Evolutionary conservation across 2,888 invertebrate genomes (phyloP).

Genomic region (Parnassius apollo): DNA sequence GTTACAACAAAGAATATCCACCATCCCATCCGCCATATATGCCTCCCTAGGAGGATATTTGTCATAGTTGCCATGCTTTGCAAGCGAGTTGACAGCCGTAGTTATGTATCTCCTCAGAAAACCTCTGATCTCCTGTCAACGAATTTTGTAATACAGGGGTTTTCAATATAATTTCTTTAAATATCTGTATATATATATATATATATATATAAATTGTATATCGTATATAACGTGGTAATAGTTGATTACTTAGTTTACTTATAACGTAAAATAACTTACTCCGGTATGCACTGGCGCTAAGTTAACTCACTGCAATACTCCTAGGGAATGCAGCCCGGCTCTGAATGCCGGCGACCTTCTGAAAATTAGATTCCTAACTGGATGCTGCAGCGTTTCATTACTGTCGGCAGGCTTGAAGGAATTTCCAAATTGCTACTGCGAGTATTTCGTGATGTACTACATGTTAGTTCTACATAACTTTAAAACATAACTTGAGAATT

Average conservation of each 20-base stretch:
- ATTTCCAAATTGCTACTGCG: conserved; percentile 22
- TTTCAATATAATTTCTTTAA: too few species aligned
- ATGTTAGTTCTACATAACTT: neutral
- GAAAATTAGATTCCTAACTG: conserved; percentile 46
- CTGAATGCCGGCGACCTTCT: conserved; percentile 31
- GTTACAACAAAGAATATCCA: too few species aligned
- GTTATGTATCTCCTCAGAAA: too few species aligned
- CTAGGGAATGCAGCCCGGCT: neutral
- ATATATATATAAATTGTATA: too few species aligned
- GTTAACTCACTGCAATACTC: conserved; percentile 1
- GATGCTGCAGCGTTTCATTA: conserved; percentile 27
- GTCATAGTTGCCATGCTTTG: too few species aligned
- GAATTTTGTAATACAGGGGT: too few species aligned
- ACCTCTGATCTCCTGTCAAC: too few species aligned
- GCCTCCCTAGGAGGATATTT: too few species aligned
- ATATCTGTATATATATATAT: too few species aligned
- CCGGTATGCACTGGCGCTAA: neutral
- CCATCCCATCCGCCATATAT: too few species aligned
- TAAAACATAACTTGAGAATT: neutral
- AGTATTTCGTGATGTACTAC: conserved; percentile 8
- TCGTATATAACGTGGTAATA: too few species aligned
- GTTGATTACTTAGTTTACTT: neutral
- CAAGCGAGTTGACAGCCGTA: too few species aligned
- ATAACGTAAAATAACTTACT: neutral
- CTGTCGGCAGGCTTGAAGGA: conserved; percentile 18